A percentile compares a stretch with the other conserved stretches of the same genome.
These are phyloP conservation scores for Drosophila pegasa DNA, from an alignment of 2,888 invertebrate species.

Conservation along the genomic window DNA sequence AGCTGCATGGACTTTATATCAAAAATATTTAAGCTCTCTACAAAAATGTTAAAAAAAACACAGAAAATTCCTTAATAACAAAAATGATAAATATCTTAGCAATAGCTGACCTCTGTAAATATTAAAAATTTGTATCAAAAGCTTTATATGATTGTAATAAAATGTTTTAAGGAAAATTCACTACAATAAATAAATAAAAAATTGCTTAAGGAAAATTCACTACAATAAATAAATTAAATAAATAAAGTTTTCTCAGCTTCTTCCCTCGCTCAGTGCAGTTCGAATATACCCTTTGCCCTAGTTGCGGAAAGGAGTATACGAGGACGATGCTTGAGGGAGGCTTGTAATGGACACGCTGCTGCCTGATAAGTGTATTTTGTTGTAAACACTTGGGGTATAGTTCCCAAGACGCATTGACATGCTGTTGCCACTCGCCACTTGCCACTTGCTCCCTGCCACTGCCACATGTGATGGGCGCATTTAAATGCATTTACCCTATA, in stretches of 20 bases:
- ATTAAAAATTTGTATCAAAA: too few species aligned
- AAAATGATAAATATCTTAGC: too few species aligned
- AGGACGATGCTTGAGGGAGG: slow-evolving; percentile 29
- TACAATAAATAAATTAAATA: too few species aligned
- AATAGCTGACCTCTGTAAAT: too few species aligned
- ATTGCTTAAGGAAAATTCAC: neutral
- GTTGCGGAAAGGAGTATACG: neutral
- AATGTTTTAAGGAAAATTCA: too few species aligned
- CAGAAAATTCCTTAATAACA: too few species aligned
- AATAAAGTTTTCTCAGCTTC: too few species aligned
- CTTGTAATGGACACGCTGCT: slow-evolving; percentile 77
- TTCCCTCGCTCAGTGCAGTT: neutral
- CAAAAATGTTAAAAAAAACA: too few species aligned
- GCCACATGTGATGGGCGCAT: slow-evolving; percentile 37
- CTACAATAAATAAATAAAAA: too few species aligned
- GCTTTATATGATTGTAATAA: too few species aligned
- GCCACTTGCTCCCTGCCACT: slow-evolving; percentile 42
- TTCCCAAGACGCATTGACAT: slow-evolving; percentile 44
- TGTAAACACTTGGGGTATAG: slow-evolving; percentile 68
- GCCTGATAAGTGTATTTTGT: slow-evolving; percentile 75
- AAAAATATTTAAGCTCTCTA: too few species aligned
- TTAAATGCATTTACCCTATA: slow-evolving; percentile 29
- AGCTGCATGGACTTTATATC: too few species aligned
- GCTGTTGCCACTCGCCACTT: slow-evolving; percentile 48
- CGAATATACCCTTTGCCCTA: slow-evolving; percentile 1